Percentiles rank a stretch among this genome's conserved stretches.
phyloP scores from a whole-genome alignment of 2,113 vertebrate species.

The Tretioscincus oriximinensis region DNA sequence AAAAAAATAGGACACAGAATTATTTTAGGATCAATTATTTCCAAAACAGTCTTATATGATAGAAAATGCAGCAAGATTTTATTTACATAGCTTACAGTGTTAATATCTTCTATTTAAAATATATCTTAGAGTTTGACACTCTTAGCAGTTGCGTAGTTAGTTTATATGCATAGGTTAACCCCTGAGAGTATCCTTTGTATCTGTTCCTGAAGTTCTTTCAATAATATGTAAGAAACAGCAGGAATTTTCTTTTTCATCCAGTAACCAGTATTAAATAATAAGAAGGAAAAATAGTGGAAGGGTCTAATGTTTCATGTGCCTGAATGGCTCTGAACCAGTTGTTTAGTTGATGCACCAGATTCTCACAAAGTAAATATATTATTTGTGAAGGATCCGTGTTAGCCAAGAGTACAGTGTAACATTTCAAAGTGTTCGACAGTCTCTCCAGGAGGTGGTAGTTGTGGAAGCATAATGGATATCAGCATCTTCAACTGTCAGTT shows the following conservation, averaged over 20 bases:
- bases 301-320: constrained; percentile 34
- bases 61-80: too few species aligned
- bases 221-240: neutral
- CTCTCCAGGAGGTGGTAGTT: constrained; percentile 71
- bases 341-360: constrained; percentile 62
- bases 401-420: constrained; percentile 55
- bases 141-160: too few species aligned
- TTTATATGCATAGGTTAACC: too few species aligned
- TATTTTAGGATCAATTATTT: too few species aligned
- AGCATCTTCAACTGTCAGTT: constrained; percentile 71
- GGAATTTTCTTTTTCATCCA: neutral
- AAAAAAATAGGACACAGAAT: too few species aligned
- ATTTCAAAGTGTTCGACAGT: constrained; percentile 64
- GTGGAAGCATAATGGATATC: constrained; percentile 70
- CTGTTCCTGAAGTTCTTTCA: neutral
- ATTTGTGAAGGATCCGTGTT: constrained; percentile 61
- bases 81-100: too few species aligned
- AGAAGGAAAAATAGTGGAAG: neutral
- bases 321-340: constrained; percentile 60
- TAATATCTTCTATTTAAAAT: too few species aligned
- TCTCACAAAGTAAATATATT: constrained; percentile 67
- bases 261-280: constrained; percentile 41
- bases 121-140: too few species aligned
- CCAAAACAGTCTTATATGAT: too few species aligned
- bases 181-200: neutral